Conservation (phyloP, 2,888 invertebrate species). For the Labia minor region DNA sequence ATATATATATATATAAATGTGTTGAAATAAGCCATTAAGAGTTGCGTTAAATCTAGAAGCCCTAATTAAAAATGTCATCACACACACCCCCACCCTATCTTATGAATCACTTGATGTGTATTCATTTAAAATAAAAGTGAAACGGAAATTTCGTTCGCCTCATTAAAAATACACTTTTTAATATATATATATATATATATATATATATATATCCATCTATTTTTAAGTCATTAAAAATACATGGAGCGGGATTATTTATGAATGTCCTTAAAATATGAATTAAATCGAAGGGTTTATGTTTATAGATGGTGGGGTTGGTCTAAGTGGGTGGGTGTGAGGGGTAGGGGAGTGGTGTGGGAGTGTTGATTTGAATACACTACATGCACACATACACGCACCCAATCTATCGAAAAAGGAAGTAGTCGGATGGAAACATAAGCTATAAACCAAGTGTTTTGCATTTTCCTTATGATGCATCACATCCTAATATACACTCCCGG, state of each 20-base stretch:
- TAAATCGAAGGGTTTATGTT: slow-evolving; percentile 13
- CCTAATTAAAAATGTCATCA: slow-evolving; percentile 13
- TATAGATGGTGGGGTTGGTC: too few relatives aligned
- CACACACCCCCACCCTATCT: too few relatives aligned
- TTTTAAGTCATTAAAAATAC: background rate
- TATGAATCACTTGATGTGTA: slow-evolving; percentile 13
- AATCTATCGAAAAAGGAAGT: background rate
- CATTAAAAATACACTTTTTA: background rate
- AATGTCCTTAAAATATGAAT: slow-evolving; percentile 7
- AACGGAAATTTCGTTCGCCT: slow-evolving; percentile 13
- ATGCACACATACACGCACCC: too few relatives aligned
- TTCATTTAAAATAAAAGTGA: slow-evolving; percentile 7
- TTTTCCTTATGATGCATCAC: slow-evolving; percentile 13
- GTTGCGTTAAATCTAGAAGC: slow-evolving; percentile 5
- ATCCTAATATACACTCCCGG: slow-evolving; percentile 13
- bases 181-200: too few relatives aligned
- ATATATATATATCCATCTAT: background rate
- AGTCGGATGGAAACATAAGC: background rate
- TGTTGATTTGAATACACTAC: background rate
- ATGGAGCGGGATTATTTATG: slow-evolving; percentile 6
- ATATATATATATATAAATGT: too few relatives aligned
- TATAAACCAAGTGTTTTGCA: slow-evolving; percentile 13
- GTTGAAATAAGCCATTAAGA: slow-evolving; percentile 8
- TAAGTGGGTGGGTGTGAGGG: too few relatives aligned
- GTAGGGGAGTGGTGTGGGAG: too few relatives aligned